Evolutionary conservation across 2,113 vertebrate genomes (phyloP).

Genomic region (Rhizomys pruinosus): DNA sequence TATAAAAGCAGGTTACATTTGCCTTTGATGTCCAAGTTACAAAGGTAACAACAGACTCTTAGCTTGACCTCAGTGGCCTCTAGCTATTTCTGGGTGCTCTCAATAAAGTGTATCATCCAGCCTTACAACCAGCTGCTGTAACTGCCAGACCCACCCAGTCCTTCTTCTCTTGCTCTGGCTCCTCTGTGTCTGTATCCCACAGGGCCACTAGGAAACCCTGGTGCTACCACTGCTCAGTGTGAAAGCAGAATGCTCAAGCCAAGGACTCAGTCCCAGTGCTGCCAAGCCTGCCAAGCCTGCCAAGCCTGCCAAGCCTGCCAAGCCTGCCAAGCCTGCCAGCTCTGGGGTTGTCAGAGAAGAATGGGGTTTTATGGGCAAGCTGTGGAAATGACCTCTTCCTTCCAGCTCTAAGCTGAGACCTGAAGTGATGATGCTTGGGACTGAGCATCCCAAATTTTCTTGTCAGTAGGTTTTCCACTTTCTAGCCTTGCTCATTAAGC

Average conservation of each 20-base stretch:
- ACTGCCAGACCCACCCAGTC: background rate
- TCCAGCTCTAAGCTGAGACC: background rate
- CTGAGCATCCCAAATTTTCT: background rate
- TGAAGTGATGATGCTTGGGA: background rate
- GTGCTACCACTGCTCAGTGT: background rate
- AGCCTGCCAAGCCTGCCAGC: background rate
- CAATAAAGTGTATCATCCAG: background rate
- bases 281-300: background rate
- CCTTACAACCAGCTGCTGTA: background rate
- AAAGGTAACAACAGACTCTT: constrained; percentile 36
- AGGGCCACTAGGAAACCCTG: background rate
- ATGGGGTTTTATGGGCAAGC: background rate
- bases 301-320: background rate
- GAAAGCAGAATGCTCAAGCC: background rate
- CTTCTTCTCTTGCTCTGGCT: constrained; percentile 30
- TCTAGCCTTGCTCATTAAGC: background rate
- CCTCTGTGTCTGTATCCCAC: constrained; percentile 40
- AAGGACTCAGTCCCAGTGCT: background rate
- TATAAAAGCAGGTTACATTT: constrained; percentile 41
- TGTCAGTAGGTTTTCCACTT: no score
- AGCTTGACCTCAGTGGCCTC: constrained; percentile 3
- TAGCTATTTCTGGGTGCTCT: constrained; percentile 45
- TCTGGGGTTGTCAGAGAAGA: background rate
- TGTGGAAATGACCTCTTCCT: background rate
- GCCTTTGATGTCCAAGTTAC: constrained; percentile 63